These are phyloP conservation scores for Odontothrips loti DNA, from an alignment of 2,888 invertebrate species.

Conservation along the genomic window DNA sequence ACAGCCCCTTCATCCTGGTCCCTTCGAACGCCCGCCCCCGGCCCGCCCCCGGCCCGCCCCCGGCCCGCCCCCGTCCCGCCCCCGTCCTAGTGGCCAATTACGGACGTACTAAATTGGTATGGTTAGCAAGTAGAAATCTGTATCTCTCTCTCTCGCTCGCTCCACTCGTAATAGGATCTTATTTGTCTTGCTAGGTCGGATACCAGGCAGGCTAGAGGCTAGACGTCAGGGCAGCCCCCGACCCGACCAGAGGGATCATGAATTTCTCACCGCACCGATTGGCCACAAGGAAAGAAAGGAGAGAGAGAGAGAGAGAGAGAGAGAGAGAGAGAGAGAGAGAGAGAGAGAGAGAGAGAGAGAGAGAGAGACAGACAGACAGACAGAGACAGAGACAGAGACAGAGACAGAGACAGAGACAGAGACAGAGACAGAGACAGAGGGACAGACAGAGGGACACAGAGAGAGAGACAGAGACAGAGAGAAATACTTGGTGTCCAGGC, in stretches of 20 bases:
- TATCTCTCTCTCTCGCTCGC: neutral
- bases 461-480: neutral
- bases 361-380: neutral
- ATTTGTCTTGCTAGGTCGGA: too few species aligned
- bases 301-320: neutral
- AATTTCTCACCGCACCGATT: too few species aligned
- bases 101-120: too few species aligned
- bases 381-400: neutral
- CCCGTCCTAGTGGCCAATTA: neutral
- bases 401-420: neutral
- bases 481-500: too few species aligned
- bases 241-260: too few species aligned
- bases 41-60: neutral
- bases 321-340: neutral
- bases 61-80: neutral
- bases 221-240: too few species aligned
- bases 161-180: too few species aligned
- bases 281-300: too few species aligned
- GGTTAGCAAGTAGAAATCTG: too few species aligned
- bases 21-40: neutral
- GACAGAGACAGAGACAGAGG: neutral
- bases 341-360: neutral
- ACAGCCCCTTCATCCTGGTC: neutral
- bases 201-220: neutral
- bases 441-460: neutral